A percentile compares a stretch with the other conserved stretches of the same genome.
Conservation (phyloP, 2,797 vertebrate genomes). For the Choloepus didactylus region DNA sequence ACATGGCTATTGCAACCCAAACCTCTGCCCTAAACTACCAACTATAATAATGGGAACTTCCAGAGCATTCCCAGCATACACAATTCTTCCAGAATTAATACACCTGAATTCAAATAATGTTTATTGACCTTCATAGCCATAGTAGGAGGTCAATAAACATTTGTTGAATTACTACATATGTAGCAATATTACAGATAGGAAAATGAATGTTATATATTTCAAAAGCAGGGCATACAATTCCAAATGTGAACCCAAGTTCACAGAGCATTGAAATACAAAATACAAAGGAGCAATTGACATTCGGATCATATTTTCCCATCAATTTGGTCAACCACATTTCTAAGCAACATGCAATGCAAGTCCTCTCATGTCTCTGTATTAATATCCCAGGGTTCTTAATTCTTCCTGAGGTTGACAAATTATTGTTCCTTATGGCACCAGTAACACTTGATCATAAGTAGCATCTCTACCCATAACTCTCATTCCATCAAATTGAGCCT, state of each 20-base stretch:
- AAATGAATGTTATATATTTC: not conserved
- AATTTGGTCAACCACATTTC: conserved; percentile 79
- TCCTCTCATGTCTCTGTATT: conserved; percentile 78
- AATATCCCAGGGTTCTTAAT: conserved; percentile 83
- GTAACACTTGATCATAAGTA: conserved; percentile 79
- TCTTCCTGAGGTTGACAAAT: conserved; percentile 82
- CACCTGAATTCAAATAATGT: not conserved
- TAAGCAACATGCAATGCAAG: conserved; percentile 76
- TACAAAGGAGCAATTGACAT: conserved; percentile 69
- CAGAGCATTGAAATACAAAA: conserved; percentile 48
- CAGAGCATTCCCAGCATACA: not conserved
- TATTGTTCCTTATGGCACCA: conserved; percentile 71
- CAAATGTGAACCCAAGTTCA: conserved; percentile 27
- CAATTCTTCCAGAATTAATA: not conserved
- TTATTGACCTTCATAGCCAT: too few species aligned
- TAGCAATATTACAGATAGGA: not conserved
- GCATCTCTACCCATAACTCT: conserved; percentile 58
- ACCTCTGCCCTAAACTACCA: not conserved
- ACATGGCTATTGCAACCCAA: not conserved
- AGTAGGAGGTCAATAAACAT: not conserved
- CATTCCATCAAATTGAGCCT: conserved; percentile 73
- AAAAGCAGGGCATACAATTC: not conserved
- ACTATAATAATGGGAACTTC: not conserved
- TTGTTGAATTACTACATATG: not conserved
- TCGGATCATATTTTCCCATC: conserved; percentile 80